These are phyloP conservation scores for Monopterus albus DNA, from an alignment of 2,113 vertebrate genomes.

Conservation along the genomic window DNA sequence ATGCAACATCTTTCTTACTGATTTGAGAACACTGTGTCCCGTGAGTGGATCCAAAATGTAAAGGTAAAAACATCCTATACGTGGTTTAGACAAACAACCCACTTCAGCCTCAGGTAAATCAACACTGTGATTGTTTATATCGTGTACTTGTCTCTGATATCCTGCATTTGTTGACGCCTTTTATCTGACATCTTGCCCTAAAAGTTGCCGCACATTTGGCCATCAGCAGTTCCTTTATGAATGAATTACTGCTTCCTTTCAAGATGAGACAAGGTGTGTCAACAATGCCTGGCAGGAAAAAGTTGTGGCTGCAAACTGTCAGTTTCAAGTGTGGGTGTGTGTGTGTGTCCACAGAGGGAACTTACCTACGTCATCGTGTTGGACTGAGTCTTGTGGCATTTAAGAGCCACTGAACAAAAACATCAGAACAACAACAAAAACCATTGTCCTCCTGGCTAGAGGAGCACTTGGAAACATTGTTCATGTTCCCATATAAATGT, in stretches of 20 bases:
- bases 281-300: slow-evolving; percentile 74
- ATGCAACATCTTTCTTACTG: background rate
- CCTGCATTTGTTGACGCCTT: slow-evolving; percentile 60
- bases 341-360: slow-evolving; percentile 40
- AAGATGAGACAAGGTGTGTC: slow-evolving; percentile 51
- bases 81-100: slow-evolving; percentile 45
- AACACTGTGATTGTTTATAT: slow-evolving; percentile 48
- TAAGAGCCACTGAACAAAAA: slow-evolving; percentile 46
- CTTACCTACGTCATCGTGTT: slow-evolving; percentile 66
- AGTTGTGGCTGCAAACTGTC: slow-evolving; percentile 46
- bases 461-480: slow-evolving; percentile 52
- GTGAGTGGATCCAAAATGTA: slow-evolving; percentile 1
- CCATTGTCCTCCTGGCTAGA: slow-evolving; percentile 61
- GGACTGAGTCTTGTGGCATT: slow-evolving; percentile 61
- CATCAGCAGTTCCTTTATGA: slow-evolving; percentile 66
- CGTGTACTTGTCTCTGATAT: slow-evolving; percentile 58
- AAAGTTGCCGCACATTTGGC: slow-evolving; percentile 26
- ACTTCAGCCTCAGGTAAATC: slow-evolving; percentile 44
- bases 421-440: slow-evolving; percentile 27
- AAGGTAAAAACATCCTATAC: background rate
- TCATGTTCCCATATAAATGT: slow-evolving; percentile 70
- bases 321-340: slow-evolving; percentile 17
- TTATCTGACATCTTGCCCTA: slow-evolving; percentile 57
- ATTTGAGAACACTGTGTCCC: background rate
- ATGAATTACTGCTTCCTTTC: slow-evolving; percentile 75